Base-by-base conservation (phyloP, 53 echinoderm and acorn worm genomes). In the Stichopus horrens region DNA sequence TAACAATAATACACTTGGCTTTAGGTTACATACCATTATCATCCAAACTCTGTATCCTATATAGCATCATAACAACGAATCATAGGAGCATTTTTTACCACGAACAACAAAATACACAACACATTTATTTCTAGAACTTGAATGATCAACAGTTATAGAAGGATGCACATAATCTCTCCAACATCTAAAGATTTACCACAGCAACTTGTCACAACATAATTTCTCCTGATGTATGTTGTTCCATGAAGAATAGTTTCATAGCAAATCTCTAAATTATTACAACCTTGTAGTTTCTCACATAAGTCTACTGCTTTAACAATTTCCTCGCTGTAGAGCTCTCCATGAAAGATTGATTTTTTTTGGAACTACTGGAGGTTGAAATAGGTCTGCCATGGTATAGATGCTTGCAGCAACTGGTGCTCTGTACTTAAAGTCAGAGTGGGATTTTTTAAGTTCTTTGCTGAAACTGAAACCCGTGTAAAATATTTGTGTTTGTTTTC, bases 401-500 rank as follows among this genome's bases (percentile, higher is more conserved):
- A 58, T 9, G 58, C 58, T 58, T 58, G 58, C 9, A 58, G 58
- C 9, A 58, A 58, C 58, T 58, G 58, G 58, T 58, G 58, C 58
- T 58, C 9, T 58, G 58, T 11, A 59, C 88, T 88, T 9, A 88
- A 58, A 16, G 88, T 58, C 58, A 58, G 9, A 58, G 58, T 58
- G 9, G 6, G 58, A 58, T 7, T 58, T 6, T 58, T 58, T 58
- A 56, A 88, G 22, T 76, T 75, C 57, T 88, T 75, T n/a, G 88
- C 76, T 76, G 88, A 88, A 55, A 76, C 76, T 20, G 88, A 55
- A 75, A 76, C 88, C 4, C 76, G 6, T 52, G 88, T 88, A 55
- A 88, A 75, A 21, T 88, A 88, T 75, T 88, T 88, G 88, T 88
- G 88, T 20, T 88, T 88, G 6, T 76, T 88, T 57, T 88, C 88